These are phyloP conservation scores for Pseudocheirus occidentalis DNA, from an alignment of 2,797 vertebrate genomes.

Conservation along the genomic window DNA sequence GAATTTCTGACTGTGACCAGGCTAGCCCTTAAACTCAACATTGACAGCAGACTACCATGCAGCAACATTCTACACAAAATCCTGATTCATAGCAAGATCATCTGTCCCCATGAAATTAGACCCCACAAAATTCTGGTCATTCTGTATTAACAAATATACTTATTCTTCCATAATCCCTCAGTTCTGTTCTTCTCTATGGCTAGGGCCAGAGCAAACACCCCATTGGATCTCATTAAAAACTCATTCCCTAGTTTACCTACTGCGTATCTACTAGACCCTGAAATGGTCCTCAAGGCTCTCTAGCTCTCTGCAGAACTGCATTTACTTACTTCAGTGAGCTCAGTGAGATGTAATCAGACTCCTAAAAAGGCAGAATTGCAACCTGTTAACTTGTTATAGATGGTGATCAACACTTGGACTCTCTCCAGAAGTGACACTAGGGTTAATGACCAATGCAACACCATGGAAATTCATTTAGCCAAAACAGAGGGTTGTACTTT, in stretches of 20 bases:
- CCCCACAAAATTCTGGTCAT: not conserved
- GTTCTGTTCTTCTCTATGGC: not conserved
- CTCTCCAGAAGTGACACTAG: not conserved
- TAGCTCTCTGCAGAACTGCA: not conserved
- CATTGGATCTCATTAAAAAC: not conserved
- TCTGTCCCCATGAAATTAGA: not conserved
- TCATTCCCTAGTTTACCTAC: not conserved
- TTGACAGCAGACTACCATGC: not conserved
- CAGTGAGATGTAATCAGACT: slow-evolving; percentile 12
- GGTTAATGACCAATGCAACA: not conserved
- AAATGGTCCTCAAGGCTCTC: not conserved
- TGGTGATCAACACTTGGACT: not conserved
- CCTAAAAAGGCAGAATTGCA: not conserved
- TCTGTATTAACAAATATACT: not conserved
- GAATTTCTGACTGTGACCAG: not conserved
- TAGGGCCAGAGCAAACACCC: not conserved
- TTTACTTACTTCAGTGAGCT: not conserved
- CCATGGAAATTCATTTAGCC: not conserved
- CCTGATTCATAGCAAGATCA: not conserved
- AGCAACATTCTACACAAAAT: not conserved
- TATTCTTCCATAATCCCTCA: not conserved
- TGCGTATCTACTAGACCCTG: not conserved
- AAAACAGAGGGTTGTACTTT: not conserved
- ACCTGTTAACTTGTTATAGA: not conserved
- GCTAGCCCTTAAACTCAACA: not conserved